A percentile compares a stretch with the other conserved stretches of the same genome.
phyloP scores from a whole-genome alignment of 1,140 invertebrate genomes.

The Portunus trituberculatus region DNA sequence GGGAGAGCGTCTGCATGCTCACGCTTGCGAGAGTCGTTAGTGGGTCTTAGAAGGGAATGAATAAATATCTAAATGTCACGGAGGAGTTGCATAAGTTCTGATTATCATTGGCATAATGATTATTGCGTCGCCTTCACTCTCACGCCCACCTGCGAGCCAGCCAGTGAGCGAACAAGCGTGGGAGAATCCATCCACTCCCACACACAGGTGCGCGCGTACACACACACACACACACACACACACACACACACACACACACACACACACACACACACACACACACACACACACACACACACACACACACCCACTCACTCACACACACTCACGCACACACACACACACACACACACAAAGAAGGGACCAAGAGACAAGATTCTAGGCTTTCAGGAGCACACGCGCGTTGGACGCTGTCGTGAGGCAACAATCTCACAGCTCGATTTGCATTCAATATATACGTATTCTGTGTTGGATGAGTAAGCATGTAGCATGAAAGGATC shows the following conservation, averaged over 20 bases:
- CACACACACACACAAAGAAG: neutral
- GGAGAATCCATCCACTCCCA: neutral
- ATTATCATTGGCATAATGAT: too few species aligned
- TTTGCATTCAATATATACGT: too few species aligned
- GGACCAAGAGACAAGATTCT: neutral
- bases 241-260: neutral
- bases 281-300: neutral
- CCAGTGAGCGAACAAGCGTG: too few species aligned
- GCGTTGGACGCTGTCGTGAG: neutral
- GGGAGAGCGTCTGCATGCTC: neutral
- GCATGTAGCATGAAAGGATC: too few species aligned
- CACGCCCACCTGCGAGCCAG: too few species aligned
- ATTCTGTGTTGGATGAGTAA: too few species aligned
- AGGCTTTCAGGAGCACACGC: neutral
- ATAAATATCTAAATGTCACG: too few species aligned
- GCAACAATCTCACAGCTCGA: neutral
- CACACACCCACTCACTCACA: too few species aligned
- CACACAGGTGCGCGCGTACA: neutral
- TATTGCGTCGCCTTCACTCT: too few species aligned
- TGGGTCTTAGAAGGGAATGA: too few species aligned
- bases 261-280: neutral
- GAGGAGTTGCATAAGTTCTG: too few species aligned
- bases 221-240: neutral
- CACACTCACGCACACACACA: neutral
- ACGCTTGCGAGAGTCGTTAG: too few species aligned